Conservation (phyloP, 1,140 invertebrate species). For the Vollenhovia emeryi region DNA sequence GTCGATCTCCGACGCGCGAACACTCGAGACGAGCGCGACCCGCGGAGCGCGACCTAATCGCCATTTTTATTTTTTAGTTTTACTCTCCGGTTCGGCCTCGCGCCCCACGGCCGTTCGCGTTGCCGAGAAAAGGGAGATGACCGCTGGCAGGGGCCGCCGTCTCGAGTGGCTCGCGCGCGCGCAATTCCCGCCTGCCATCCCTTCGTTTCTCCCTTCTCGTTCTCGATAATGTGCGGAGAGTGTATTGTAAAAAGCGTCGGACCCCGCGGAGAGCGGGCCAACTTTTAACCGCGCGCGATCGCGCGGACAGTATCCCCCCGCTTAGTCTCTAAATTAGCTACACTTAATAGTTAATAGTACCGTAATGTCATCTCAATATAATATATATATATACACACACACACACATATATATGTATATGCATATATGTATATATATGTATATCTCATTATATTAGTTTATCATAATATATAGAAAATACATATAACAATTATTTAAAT, state of each 20-base stretch:
- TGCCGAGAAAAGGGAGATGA: slow-evolving; percentile 63
- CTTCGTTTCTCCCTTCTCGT: background rate
- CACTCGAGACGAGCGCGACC: slow-evolving; percentile 72
- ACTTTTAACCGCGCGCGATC: slow-evolving; percentile 59
- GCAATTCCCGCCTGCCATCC: background rate
- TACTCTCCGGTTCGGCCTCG: background rate
- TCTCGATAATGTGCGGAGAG: slow-evolving; percentile 69
- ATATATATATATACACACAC: slow-evolving; percentile 79
- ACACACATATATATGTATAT: slow-evolving; percentile 59
- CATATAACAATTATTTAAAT: slow-evolving; percentile 85
- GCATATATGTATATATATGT: slow-evolving; percentile 57
- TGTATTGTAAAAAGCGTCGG: slow-evolving; percentile 78
- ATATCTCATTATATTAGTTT: slow-evolving; percentile 76
- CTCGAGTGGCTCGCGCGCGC: slow-evolving; percentile 72
- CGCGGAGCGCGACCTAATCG: slow-evolving; percentile 13
- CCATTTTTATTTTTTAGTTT: background rate
- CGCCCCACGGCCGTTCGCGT: background rate
- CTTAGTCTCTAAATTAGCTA: slow-evolving; percentile 81
- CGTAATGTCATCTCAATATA: slow-evolving; percentile 83
- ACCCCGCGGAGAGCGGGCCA: slow-evolving; percentile 74
- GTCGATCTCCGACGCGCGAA: slow-evolving; percentile 69
- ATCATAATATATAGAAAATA: slow-evolving; percentile 84
- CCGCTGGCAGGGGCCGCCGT: slow-evolving; percentile 63
- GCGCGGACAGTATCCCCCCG: slow-evolving; percentile 59
- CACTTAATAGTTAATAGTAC: slow-evolving; percentile 82